Base-by-base conservation (phyloP, 2,113 vertebrate genomes). In the cattle (Bos taurus) region DNA sequence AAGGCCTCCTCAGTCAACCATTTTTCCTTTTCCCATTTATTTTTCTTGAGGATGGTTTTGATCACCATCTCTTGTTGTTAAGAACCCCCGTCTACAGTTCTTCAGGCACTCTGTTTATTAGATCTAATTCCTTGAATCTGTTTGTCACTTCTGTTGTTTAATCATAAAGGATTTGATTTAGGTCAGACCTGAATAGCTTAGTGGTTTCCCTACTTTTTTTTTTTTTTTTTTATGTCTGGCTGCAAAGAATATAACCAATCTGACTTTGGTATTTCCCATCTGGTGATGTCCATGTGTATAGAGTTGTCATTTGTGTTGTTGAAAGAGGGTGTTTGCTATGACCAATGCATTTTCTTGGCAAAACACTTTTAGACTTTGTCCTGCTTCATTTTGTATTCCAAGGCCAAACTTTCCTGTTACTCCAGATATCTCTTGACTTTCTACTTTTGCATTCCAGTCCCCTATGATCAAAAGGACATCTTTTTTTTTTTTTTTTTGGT, bases 31-130 rank as follows among this genome's bases (percentile, higher is more conserved):
- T 36, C 17, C 9, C n/a, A 71, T 71, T 71, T 36, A 4, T 71
- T 36, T 71, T 71, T n/a, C n/a, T 71, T 71, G 28, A 36, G 9
- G n/a, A 71, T 71, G 19, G n/a, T 71, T 36, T 36, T 71, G 64
- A 71, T 36, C 17, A 36, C 28, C 19, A 2, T 36, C 64, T 71
- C 64, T n/a, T 36, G 19, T 36, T 3, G 9, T 71, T 21, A 36
- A 6, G 1, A 71, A 71, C n/a, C 9, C 23, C n/a, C 0, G 0
- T 21, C n/a, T 23, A 36, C 36, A 36, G n/a, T 36, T 71, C 64
- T 36, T 71, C n/a, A 71, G n/a, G n/a, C n/a, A 36, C 64, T 71
- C 64, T 36, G 9, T 23, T n/a, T 36, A 21, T 71, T 9, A 71
- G 8, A 71, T 36, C n/a, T 36, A 71, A 36, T 36, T 2, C n/a